phyloP scores from a whole-genome alignment of 2,113 vertebrate species.

The Caranx ignobilis region DNA sequence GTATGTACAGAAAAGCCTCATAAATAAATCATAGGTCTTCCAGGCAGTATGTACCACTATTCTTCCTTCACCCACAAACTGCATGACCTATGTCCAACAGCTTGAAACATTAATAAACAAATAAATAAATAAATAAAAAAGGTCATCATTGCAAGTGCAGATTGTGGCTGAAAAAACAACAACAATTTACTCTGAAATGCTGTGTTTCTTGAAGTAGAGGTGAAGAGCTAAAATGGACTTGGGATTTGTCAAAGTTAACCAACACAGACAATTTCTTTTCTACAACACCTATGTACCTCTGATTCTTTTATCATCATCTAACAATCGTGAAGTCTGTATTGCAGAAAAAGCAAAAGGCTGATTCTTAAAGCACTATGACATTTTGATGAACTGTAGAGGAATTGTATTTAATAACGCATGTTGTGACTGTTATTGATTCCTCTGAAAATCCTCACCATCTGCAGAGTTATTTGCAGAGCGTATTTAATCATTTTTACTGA shows the following conservation, averaged over 20 bases:
- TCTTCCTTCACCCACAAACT: constrained; percentile 42
- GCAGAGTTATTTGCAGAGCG: background rate
- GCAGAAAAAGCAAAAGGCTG: background rate
- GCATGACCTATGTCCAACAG: constrained; percentile 48
- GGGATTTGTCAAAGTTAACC: background rate
- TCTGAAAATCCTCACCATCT: background rate
- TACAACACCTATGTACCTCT: background rate
- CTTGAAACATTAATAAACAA: constrained; percentile 23
- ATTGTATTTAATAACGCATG: background rate
- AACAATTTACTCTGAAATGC: background rate
- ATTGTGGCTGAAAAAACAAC: constrained; percentile 1
- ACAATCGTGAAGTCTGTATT: too few relatives aligned
- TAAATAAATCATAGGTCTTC: constrained; percentile 74
- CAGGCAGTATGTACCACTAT: constrained; percentile 46
- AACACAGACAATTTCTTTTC: background rate
- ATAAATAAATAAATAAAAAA: too few relatives aligned
- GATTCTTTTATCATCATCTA: too few relatives aligned
- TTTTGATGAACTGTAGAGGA: background rate
- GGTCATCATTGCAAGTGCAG: too few relatives aligned
- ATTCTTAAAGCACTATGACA: background rate
- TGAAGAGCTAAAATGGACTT: background rate
- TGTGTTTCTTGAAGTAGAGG: background rate
- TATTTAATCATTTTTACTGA: background rate
- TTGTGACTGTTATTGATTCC: background rate
- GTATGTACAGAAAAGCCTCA: constrained; percentile 55